phyloP scores from a whole-genome alignment of 2,113 vertebrate genomes.

The Manacus vitellinus region DNA sequence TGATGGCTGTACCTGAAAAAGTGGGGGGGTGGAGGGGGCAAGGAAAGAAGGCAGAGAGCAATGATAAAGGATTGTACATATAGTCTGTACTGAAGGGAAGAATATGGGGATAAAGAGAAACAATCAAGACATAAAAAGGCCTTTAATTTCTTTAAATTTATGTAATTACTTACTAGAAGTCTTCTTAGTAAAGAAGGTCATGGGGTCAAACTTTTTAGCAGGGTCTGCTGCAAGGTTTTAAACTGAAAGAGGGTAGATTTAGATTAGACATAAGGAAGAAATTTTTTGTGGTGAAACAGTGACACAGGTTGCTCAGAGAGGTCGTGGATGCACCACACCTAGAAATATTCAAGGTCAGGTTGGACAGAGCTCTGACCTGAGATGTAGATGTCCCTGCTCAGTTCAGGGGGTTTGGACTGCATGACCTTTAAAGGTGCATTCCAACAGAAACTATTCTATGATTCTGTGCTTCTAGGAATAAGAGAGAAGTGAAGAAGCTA shows the following conservation, averaged over 20 bases:
- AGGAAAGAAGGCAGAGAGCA: neutral
- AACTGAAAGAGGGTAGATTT: neutral
- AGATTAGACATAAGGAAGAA: neutral
- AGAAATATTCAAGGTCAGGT: neutral
- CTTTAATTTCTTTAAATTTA: neutral
- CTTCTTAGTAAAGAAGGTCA: neutral
- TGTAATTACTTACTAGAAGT: neutral
- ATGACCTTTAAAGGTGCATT: neutral
- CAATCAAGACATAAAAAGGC: neutral
- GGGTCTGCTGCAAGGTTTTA: neutral
- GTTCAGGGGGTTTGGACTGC: neutral
- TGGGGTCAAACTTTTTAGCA: neutral
- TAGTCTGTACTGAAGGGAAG: neutral
- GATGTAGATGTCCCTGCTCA: neutral
- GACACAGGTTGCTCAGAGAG: neutral
- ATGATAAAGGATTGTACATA: neutral
- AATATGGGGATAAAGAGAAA: neutral
- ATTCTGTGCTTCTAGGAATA: neutral
- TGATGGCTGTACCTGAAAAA: neutral
- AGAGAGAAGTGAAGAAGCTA: neutral
- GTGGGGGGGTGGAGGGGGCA: too few relatives aligned
- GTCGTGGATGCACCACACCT: neutral
- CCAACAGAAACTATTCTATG: neutral
- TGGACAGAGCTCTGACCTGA: neutral
- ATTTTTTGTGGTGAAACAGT: neutral